Percentiles rank a stretch among this genome's conserved stretches.
These are phyloP conservation scores for Telmatherina bonti DNA, from an alignment of 2,797 vertebrate species.

Conservation along the genomic window DNA sequence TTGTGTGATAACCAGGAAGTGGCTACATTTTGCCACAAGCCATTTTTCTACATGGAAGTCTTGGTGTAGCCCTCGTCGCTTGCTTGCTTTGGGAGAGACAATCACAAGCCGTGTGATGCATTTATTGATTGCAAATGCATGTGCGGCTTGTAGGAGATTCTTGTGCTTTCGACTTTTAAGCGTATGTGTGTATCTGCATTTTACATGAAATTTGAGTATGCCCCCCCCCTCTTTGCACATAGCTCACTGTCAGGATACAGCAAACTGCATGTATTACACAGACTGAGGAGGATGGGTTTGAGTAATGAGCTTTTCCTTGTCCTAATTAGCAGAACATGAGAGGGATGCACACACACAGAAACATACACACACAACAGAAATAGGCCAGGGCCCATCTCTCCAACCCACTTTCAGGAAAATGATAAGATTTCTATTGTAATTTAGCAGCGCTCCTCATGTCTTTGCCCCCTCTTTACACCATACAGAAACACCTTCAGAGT, in stretches of 20 bases:
- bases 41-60: constrained; percentile 53
- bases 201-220: constrained; percentile 70
- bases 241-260: constrained; percentile 82
- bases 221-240: constrained; percentile 63
- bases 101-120: constrained; percentile 31
- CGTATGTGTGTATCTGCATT: constrained; percentile 52
- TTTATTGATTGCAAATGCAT: constrained; percentile 62
- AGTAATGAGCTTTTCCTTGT: constrained; percentile 87
- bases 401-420: constrained; percentile 85
- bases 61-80: constrained; percentile 35
- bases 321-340: constrained; percentile 86
- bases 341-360: constrained; percentile 66
- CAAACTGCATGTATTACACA: constrained; percentile 81
- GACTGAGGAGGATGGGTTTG: constrained; percentile 87
- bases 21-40: constrained; percentile 57
- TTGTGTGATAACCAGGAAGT: constrained; percentile 78
- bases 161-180: constrained; percentile 50
- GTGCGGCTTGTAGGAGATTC: constrained; percentile 25
- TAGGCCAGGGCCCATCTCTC: constrained; percentile 80
- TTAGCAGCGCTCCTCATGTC: constrained; percentile 66
- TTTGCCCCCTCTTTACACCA: constrained; percentile 53
- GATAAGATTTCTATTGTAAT: constrained; percentile 85
- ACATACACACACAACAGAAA: constrained; percentile 76
- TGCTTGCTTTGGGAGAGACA: constrained; percentile 28
- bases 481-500: constrained; percentile 34